Base-by-base conservation (phyloP, 2,888 invertebrate species). In the Acutogordius australiensis region DNA sequence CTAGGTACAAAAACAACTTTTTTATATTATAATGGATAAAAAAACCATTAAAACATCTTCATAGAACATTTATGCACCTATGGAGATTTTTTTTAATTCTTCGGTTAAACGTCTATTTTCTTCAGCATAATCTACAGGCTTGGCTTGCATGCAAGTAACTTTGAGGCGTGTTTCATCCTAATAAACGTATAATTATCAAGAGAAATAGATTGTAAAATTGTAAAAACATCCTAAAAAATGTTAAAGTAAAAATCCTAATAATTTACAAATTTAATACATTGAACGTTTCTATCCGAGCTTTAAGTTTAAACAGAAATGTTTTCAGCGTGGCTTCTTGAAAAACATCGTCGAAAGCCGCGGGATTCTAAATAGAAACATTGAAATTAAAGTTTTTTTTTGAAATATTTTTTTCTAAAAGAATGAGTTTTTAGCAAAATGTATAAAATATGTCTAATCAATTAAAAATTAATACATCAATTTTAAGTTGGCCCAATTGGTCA, bases 211-310 rank as follows among this genome's bases (percentile, higher is more conserved):
- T n/a, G n/a, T n/a, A n/a, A n/a, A n/a, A n/a, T n/a, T n/a, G n/a
- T n/a, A n/a, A n/a, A n/a, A n/a, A n/a, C n/a, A n/a, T n/a, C n/a
- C n/a, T n/a, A n/a, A n/a, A n/a, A n/a, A n/a, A n/a, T n/a, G n/a
- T n/a, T n/a, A n/a, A n/a, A n/a, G n/a, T n/a, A n/a, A n/a, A n/a
- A n/a, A n/a, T n/a, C n/a, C n/a, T n/a, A n/a, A n/a, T n/a, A n/a
- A n/a, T n/a, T n/a, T n/a, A n/a, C n/a, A n/a, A n/a, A n/a, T n/a
- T n/a, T n/a, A n/a, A n/a, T n/a, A 85, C 88, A 69, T 85, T 88
- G 69, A 80, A 97, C 13, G 78, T 81, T 72, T 97, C 94, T 73
- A 83, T 78, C 72, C 85, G 87, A 30, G 82, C 80, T 61, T 88
- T 76, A 65, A 90, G 75, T 70, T 81, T 84, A 69, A 90, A 82